Percentiles rank a stretch among this genome's conserved stretches.
These are phyloP conservation scores for Phaethornis superciliosus DNA, from an alignment of 2,113 vertebrate genomes.

Conservation along the genomic window DNA sequence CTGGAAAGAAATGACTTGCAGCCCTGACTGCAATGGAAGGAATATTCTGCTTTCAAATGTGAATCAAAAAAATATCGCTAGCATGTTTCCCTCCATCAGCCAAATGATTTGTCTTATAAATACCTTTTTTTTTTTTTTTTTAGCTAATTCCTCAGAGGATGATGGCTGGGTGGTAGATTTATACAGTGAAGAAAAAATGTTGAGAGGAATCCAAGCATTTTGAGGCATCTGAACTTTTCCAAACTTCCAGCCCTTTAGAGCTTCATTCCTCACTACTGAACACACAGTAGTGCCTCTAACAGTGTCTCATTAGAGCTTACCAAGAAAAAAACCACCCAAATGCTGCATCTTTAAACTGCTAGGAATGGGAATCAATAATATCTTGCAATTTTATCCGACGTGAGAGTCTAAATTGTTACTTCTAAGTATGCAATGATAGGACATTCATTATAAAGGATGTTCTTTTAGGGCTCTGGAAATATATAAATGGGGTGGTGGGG, in stretches of 20 bases:
- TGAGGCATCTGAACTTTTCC: constrained; percentile 63
- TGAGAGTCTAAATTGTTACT: neutral
- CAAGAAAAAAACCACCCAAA: neutral
- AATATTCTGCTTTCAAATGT: constrained; percentile 58
- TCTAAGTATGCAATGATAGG: neutral
- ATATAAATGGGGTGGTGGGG: rapidly evolving
- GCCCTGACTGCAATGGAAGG: constrained; percentile 50
- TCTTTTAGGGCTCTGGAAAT: neutral
- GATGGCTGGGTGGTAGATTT: constrained; percentile 68
- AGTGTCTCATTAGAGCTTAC: neutral
- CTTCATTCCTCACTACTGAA: constrained; percentile 46
- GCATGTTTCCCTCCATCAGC: constrained; percentile 51
- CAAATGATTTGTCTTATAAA: constrained; percentile 58
- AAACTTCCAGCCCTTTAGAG: constrained; percentile 54
- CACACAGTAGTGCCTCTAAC: constrained; percentile 45
- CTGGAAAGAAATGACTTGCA: constrained; percentile 55
- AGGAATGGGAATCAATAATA: neutral
- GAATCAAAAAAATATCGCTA: constrained; percentile 57
- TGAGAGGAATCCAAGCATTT: constrained; percentile 58
- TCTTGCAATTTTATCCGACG: neutral
- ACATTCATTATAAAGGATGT: neutral
- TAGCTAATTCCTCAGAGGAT: constrained; percentile 50
- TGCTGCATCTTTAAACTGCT: neutral
- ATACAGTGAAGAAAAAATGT: constrained; percentile 41
- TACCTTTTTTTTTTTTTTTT: neutral